These are phyloP conservation scores for Drosophila trapezifrons DNA, from an alignment of 1,140 invertebrate genomes.

Conservation along the genomic window DNA sequence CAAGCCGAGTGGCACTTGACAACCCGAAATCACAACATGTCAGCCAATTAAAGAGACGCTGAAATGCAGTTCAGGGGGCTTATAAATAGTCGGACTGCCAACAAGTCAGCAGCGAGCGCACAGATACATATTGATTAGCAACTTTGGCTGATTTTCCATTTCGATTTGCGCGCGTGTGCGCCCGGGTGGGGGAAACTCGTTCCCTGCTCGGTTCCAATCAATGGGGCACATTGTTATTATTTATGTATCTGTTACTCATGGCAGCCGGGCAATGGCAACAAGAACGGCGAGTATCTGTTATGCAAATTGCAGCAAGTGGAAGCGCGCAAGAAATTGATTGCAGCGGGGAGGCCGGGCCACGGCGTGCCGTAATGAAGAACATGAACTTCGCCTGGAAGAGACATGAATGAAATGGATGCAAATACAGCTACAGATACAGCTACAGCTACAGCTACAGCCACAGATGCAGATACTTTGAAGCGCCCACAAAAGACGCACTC, in stretches of 20 bases:
- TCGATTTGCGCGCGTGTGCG: slow-evolving; percentile 30
- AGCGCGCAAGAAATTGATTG: slow-evolving; percentile 62
- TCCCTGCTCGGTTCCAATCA: slow-evolving; percentile 63
- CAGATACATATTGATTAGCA: slow-evolving; percentile 61
- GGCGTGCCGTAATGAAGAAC: slow-evolving; percentile 53
- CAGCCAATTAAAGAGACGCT: slow-evolving; percentile 74
- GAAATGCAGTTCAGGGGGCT: slow-evolving; percentile 42
- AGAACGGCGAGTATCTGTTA: slow-evolving; percentile 51
- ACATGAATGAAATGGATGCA: slow-evolving; percentile 39
- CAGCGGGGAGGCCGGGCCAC: slow-evolving; percentile 6
- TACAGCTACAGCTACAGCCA: background rate
- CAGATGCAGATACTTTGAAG: slow-evolving; percentile 7
- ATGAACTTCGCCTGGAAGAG: slow-evolving; percentile 61
- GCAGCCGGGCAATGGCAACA: slow-evolving; percentile 57
- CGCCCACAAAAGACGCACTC: slow-evolving; percentile 20
- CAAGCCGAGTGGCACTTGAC: slow-evolving; percentile 49
- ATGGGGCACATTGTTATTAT: slow-evolving; percentile 76
- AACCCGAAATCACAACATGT: slow-evolving; percentile 79
- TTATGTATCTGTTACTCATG: slow-evolving; percentile 79
- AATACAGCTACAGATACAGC: background rate
- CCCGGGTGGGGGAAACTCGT: slow-evolving; percentile 51
- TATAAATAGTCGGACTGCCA: slow-evolving; percentile 46
- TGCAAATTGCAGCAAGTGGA: slow-evolving; percentile 66
- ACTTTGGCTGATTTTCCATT: slow-evolving; percentile 62
- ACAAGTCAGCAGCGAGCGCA: slow-evolving; percentile 29